These are phyloP conservation scores for Solenopsis fugax DNA, from an alignment of 1,140 invertebrate species.

Conservation along the genomic window DNA sequence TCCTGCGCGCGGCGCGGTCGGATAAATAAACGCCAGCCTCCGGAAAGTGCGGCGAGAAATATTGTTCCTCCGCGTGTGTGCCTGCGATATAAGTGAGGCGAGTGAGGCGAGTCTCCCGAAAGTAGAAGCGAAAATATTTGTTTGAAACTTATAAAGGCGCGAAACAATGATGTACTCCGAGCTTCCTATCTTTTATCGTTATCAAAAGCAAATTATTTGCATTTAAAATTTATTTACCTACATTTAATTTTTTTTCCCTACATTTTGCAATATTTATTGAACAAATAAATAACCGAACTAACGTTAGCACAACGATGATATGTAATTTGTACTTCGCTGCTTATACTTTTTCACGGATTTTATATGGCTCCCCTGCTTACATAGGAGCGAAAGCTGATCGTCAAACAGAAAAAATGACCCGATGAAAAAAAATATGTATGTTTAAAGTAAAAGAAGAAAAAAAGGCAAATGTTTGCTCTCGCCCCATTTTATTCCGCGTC, in stretches of 20 bases:
- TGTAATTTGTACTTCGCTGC: not conserved
- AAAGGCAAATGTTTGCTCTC: not conserved
- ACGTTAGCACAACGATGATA: not conserved
- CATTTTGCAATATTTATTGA: not conserved
- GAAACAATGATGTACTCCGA: not conserved
- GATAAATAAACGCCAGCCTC: conserved; percentile 39
- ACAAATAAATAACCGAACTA: not conserved
- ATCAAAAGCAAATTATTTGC: no score
- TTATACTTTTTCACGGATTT: not conserved
- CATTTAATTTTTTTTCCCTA: not conserved
- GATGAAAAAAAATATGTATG: not conserved
- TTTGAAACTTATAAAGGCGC: not conserved
- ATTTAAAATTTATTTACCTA: no score
- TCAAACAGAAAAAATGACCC: not conserved
- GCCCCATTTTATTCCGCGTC: not conserved
- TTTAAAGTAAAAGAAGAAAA: not conserved
- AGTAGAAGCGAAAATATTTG: conserved; percentile 7
- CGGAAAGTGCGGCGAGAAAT: conserved; percentile 29
- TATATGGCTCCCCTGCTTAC: not conserved
- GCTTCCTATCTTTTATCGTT: not conserved
- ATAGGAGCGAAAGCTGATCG: not conserved
- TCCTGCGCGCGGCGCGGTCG: not conserved
- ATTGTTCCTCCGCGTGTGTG: conserved; percentile 25
- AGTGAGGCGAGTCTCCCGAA: not conserved
- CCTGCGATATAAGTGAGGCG: not conserved